Evolutionary conservation across 1,140 invertebrate species (phyloP), one percentile per base, ranked within the genome.

Genomic region (Chironomus striatipennis): DNA sequence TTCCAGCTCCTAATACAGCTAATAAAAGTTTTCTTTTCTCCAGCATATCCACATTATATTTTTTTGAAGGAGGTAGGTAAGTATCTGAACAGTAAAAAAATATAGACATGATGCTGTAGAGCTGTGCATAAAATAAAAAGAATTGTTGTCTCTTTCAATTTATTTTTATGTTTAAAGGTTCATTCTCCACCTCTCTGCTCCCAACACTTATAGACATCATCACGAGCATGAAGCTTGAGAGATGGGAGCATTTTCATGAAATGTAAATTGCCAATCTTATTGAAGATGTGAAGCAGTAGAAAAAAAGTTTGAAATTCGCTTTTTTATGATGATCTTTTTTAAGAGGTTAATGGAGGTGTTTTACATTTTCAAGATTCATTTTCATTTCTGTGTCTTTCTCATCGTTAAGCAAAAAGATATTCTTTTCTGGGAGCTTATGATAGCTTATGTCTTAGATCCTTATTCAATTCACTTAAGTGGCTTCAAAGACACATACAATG

Each of bases 71-170:
- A 57, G 47, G 47, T 57, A 57, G 47, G 47, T 57, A n/a, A 57
- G 47, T 57, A 34, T 57, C n/a, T 57, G 15, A 12, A 57, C n/a
- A 34, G n/a, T n/a, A n/a, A n/a, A n/a, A 34, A 34, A 34, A 34
- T 34, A 34, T 34, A 34, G 47, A 57, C 47, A 47, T 47, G 43
- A 47, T 57, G 47, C 12, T 57, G 47, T n/a, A 5, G n/a, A n/a
- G 47, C 8, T 57, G 10, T 57, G n/a, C 47, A 57, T n/a, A 57
- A n/a, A 47, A 47, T 47, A 47, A 57, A 15, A 57, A 57, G 47
- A 57, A 57, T 57, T 57, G 47, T 57, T 57, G 47, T 57, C 47
- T 57, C n/a, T 57, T 57, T 57, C 47, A 57, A 57, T 57, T 57
- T 57, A 57, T 57, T 57, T 57, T 57, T 57, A 57, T 57, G 47